Percentiles rank a stretch among this genome's conserved stretches.
Evolutionary conservation across 2,113 vertebrate species (phyloP).

Genomic region (Vicugna pacos): DNA sequence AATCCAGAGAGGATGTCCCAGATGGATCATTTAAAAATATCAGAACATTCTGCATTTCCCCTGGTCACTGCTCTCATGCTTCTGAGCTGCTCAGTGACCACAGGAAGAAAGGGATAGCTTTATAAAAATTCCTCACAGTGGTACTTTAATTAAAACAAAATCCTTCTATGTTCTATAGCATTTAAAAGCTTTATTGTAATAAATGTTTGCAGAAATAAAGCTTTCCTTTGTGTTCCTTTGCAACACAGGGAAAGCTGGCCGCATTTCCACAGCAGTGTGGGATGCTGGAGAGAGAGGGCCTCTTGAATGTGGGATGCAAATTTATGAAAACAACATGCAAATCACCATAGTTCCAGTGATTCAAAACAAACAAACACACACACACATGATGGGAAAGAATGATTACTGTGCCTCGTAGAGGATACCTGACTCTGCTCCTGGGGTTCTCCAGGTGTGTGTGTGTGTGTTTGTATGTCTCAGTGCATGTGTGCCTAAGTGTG

Average conservation of each 20-base stretch:
- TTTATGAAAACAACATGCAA: conserved; percentile 76
- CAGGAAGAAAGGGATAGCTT: conserved; percentile 27
- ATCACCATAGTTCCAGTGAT: conserved; percentile 55
- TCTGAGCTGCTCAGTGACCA: conserved; percentile 27
- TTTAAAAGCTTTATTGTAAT: conserved; percentile 68
- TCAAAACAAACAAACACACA: conserved; percentile 74
- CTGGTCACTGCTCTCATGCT: background rate
- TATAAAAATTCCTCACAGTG: conserved; percentile 46
- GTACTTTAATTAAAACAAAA: conserved; percentile 75
- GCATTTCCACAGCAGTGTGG: conserved; percentile 52
- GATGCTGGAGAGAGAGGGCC: background rate
- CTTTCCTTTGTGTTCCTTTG: conserved; percentile 69
- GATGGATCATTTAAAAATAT: conserved; percentile 33
- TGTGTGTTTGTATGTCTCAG: background rate
- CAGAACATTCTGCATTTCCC: background rate
- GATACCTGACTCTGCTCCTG: background rate
- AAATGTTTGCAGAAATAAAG: conserved; percentile 64
- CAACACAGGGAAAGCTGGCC: conserved; percentile 32
- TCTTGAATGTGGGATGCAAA: conserved; percentile 70
- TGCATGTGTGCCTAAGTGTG: no score
- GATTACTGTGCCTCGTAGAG: conserved; percentile 19
- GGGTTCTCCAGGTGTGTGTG: background rate
- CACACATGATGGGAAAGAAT: conserved; percentile 44
- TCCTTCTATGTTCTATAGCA: conserved; percentile 55
- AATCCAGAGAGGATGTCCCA: background rate